These are phyloP conservation scores for Bruchidius siliquastri DNA, from an alignment of 2,888 invertebrate species.

Conservation along the genomic window DNA sequence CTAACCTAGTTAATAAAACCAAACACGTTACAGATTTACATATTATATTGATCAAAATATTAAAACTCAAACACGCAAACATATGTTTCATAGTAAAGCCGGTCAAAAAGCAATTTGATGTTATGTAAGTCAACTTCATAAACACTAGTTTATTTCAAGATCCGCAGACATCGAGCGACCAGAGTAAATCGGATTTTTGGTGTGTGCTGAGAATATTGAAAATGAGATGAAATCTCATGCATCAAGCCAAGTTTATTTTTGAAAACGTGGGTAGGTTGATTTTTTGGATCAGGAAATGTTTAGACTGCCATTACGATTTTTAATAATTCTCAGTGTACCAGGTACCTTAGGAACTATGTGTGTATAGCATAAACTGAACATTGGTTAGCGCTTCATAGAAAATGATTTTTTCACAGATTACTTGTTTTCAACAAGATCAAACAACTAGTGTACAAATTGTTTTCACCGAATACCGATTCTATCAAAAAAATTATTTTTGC, in stretches of 20 bases:
- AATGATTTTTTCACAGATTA: too few relatives aligned
- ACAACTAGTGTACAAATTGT: too few relatives aligned
- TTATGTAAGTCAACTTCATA: background rate
- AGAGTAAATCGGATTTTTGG: background rate
- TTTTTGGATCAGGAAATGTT: background rate
- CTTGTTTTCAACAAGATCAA: too few relatives aligned
- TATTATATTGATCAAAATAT: background rate
- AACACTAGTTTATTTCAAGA: background rate
- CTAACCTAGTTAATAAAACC: background rate
- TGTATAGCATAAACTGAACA: too few relatives aligned
- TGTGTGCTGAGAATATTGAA: background rate
- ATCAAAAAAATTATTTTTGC: too few relatives aligned
- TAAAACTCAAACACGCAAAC: background rate
- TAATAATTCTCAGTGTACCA: too few relatives aligned
- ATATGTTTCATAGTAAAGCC: background rate
- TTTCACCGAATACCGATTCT: too few relatives aligned
- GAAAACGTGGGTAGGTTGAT: constrained; percentile 5
- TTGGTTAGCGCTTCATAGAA: too few relatives aligned
- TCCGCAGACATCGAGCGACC: background rate
- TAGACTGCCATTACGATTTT: too few relatives aligned
- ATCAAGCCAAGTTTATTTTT: constrained; percentile 9
- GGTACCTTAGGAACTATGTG: too few relatives aligned
- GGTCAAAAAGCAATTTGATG: background rate
- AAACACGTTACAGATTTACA: background rate
- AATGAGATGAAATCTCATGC: background rate